Evolutionary conservation across 2,797 vertebrate genomes (phyloP).

Genomic region (Merluccius polli): DNA sequence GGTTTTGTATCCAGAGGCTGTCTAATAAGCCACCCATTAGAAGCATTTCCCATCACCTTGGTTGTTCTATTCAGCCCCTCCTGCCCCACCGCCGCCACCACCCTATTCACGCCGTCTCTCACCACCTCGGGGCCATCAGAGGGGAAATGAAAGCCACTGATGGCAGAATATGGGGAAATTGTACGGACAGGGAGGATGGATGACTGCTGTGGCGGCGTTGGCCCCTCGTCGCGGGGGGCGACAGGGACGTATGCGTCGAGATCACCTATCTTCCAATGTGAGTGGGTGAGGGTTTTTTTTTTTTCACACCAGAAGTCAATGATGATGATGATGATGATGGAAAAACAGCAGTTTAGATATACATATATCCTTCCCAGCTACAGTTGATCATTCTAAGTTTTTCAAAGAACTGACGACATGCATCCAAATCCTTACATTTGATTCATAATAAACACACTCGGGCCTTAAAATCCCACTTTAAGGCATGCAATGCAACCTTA

Average conservation of each 20-base stretch:
- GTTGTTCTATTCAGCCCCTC: conserved; percentile 40
- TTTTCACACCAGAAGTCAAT: neutral
- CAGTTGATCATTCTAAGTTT: neutral
- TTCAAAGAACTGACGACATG: neutral
- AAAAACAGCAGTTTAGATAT: neutral
- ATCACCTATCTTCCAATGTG: neutral
- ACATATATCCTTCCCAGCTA: no score
- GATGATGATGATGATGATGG: neutral
- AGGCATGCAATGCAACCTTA: neutral
- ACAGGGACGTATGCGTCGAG: neutral
- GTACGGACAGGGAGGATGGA: conserved; percentile 43
- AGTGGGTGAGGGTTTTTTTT: neutral
- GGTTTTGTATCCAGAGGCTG: conserved; percentile 46
- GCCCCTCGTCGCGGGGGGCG: neutral
- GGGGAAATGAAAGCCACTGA: conserved; percentile 59
- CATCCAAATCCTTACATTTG: neutral
- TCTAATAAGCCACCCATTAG: conserved; percentile 57
- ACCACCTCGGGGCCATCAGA: conserved; percentile 53
- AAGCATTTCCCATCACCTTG: conserved; percentile 54
- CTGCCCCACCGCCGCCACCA: conserved; percentile 21
- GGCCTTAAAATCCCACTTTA: neutral
- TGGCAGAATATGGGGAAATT: conserved; percentile 48
- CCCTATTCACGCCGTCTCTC: conserved; percentile 15
- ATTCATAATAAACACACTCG: neutral
- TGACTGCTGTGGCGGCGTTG: neutral